Percentiles rank a stretch among this genome's conserved stretches.
Conservation (phyloP, 2,888 invertebrate species). For the Xanthostigma xanthostigma region DNA sequence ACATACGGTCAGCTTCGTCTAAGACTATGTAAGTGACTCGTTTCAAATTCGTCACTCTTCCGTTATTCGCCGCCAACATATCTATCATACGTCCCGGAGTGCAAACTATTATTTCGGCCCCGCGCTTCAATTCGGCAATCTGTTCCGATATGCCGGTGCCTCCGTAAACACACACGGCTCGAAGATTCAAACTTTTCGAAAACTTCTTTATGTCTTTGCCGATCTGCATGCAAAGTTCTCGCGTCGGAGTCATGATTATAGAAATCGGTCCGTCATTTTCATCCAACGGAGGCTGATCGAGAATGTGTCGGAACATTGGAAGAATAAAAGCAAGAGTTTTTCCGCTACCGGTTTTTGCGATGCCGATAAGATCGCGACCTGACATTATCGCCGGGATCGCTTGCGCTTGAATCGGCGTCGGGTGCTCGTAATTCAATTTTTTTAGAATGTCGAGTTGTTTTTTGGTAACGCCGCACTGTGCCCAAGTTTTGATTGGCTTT, state of each 20-base stretch:
- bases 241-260: conserved; percentile 94
- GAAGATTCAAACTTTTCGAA: conserved; percentile 69
- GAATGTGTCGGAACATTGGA: conserved; percentile 93
- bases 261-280: conserved; percentile 96
- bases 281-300: conserved; percentile 86
- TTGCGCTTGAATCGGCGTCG: conserved; percentile 97
- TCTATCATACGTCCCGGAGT: conserved; percentile 99
- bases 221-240: conserved; percentile 98
- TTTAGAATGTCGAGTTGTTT: conserved; percentile 87
- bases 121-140: conserved; percentile 90
- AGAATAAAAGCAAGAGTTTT: conserved; percentile 96
- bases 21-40: conserved; percentile 93
- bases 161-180: conserved; percentile 94
- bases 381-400: conserved; percentile 97
- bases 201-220: conserved; percentile 92
- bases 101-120: conserved; percentile 96
- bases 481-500: conserved; percentile 91
- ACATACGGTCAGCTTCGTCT: conserved; percentile 99
- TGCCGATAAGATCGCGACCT: conserved; percentile 91
- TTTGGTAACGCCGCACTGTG: conserved; percentile 94
- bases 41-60: conserved; percentile 92
- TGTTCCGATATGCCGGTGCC: conserved; percentile 91
- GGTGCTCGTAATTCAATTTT: conserved; percentile 84
- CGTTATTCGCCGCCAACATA: conserved; percentile 97
- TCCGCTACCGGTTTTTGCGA: conserved; percentile 98